These are phyloP conservation scores for Cinclus mexicanus DNA, from an alignment of 2,113 vertebrate genomes.

Conservation along the genomic window DNA sequence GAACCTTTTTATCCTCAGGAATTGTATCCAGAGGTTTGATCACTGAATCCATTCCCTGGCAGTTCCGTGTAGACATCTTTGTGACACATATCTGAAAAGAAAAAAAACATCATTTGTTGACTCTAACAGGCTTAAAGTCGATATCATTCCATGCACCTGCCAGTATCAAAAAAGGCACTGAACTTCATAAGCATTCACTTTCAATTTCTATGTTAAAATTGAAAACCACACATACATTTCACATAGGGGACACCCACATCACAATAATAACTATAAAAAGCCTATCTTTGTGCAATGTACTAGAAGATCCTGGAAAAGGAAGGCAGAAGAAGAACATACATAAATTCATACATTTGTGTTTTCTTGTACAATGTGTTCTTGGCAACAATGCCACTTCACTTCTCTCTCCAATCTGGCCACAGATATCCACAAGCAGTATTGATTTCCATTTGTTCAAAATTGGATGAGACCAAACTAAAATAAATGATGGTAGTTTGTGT, in stretches of 20 bases:
- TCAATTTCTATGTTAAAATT: background rate
- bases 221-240: background rate
- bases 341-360: background rate
- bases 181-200: background rate
- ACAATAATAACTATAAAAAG: background rate
- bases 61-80: constrained; percentile 98
- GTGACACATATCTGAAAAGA: constrained; percentile 93
- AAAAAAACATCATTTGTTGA: constrained; percentile 2
- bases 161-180: background rate
- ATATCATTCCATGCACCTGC: background rate
- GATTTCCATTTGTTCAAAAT: constrained; percentile 46
- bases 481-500: constrained; percentile 8
- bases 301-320: background rate
- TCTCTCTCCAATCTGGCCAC: background rate
- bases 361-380: background rate
- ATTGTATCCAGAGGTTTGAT: constrained; percentile 96
- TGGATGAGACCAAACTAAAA: constrained; percentile 44
- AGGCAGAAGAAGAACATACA: background rate
- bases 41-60: constrained; percentile 93
- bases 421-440: background rate
- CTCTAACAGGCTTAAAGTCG: background rate
- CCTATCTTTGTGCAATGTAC: background rate
- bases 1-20: constrained; percentile 96
- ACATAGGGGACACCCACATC: background rate
- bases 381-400: background rate